Evolutionary conservation across 1,140 invertebrate genomes (phyloP), one percentile per base, ranked within the genome.

Genomic region (Trypoxylus dichotomus): DNA sequence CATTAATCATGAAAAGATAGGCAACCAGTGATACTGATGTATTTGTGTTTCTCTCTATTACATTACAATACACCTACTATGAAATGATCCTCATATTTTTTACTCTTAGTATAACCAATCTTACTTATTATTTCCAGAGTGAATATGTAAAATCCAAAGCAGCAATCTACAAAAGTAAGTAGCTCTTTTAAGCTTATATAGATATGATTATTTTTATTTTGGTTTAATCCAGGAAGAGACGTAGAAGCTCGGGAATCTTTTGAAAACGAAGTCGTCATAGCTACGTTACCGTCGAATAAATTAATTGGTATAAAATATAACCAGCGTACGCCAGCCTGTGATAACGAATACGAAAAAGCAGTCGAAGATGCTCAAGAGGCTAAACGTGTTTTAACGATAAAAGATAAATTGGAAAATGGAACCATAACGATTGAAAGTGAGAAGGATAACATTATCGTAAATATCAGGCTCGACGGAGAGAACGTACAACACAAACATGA

Each of bases 401-500:
- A 78, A 74, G 29, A 75, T 10, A 15, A 37, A 19, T 25, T 79
- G 24, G 76, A 79, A 75, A 47, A 78, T 32, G 79, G 74, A 29
- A 72, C 19, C 73, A 47, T 75, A 78, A n/a, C 42, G 11, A 8
- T 71, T 15, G 75, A 79, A 42, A 72, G 68, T 60, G 68, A 79
- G n/a, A 25, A 27, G 37, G 25, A 74, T 74, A 37, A 58, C 29
- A 74, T 81, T 47, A 75, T 82, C 27, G 63, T 77, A 11, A 77
- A 83, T 32, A 76, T 80, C 29, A 41, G 75, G 15, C 75, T 84
- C 27, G 80, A 78, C 13, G 75, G 76, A 73, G 81, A 81, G 24
- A 84, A 87, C 29, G 47, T 87, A 2, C 85, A 85, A 75, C 73
- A 87, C 0, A 83, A 84, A 80, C 63, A 87, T 83, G 89, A 93